A percentile compares a stretch with the other conserved stretches of the same genome.
These are phyloP conservation scores for Venturia canescens DNA, from an alignment of 1,140 invertebrate species.

Conservation along the genomic window DNA sequence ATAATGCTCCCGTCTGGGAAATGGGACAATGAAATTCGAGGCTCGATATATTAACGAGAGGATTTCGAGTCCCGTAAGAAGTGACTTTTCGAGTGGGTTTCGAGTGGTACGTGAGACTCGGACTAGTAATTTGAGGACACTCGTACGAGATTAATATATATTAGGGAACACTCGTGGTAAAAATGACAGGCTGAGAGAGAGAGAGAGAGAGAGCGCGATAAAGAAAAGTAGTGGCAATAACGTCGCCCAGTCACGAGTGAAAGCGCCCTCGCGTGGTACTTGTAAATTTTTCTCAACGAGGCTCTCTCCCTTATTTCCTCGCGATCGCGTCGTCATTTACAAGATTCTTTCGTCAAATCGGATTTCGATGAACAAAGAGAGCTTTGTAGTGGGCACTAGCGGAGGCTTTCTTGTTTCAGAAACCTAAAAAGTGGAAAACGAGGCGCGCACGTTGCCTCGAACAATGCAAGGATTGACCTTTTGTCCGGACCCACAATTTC, in stretches of 20 bases:
- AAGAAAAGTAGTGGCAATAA: neutral
- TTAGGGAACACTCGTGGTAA: neutral
- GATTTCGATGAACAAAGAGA: conserved; percentile 2
- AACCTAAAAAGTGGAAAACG: neutral
- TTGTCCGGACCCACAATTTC: too few species aligned
- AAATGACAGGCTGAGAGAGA: conserved; percentile 3
- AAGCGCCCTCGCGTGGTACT: conserved; percentile 1
- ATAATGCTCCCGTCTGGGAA: conserved; percentile 39
- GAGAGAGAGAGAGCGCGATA: neutral
- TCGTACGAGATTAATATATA: neutral
- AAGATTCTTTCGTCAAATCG: neutral
- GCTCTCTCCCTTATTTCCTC: too few species aligned
- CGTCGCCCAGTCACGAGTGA: neutral
- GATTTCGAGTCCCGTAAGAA: conserved; percentile 46
- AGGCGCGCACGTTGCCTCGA: neutral
- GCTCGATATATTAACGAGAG: conserved; percentile 22
- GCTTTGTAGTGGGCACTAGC: neutral
- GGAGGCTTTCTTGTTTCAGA: neutral
- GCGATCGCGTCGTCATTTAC: neutral
- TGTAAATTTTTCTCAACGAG: neutral
- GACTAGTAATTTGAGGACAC: conserved; percentile 10
- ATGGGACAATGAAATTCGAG: conserved; percentile 44
- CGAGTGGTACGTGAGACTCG: conserved; percentile 41
- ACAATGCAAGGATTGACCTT: too few species aligned
- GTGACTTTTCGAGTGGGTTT: conserved; percentile 47